These are phyloP conservation scores for Drosophila hamatofila DNA, from an alignment of 2,888 invertebrate species.

Conservation along the genomic window DNA sequence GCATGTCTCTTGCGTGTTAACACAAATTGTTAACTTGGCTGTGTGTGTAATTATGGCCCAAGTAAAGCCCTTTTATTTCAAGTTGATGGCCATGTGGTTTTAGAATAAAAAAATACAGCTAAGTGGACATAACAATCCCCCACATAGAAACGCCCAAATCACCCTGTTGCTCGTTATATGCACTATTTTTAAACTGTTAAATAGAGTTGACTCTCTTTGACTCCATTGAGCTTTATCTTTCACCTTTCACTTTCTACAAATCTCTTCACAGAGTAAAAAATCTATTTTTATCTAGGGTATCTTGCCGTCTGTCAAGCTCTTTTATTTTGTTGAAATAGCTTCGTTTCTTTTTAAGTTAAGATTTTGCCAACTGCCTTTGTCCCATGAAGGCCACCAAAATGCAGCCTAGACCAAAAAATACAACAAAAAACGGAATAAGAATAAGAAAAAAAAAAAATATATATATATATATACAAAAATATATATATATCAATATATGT, in stretches of 20 bases:
- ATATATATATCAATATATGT: neutral
- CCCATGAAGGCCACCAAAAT: slow-evolving; percentile 57
- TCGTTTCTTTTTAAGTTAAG: slow-evolving; percentile 24
- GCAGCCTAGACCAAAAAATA: slow-evolving; percentile 74
- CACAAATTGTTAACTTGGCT: slow-evolving; percentile 27
- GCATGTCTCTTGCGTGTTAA: slow-evolving; percentile 34
- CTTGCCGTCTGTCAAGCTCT: neutral
- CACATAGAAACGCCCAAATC: neutral
- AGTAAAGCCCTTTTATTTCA: slow-evolving; percentile 16
- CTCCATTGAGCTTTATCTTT: neutral
- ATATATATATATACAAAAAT: neutral
- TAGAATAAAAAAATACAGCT: neutral
- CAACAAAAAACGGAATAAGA: slow-evolving; percentile 5
- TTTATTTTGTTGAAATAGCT: slow-evolving; percentile 6
- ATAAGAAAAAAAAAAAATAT: neutral
- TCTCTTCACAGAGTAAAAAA: neutral
- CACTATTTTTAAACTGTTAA: neutral
- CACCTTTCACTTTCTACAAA: neutral
- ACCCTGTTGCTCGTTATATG: neutral
- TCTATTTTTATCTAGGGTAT: neutral
- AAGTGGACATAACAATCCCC: neutral
- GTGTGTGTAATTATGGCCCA: slow-evolving; percentile 25
- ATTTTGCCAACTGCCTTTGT: slow-evolving; percentile 49
- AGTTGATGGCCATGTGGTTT: slow-evolving; percentile 31
- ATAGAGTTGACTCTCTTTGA: neutral